Conservation (phyloP, 2,888 invertebrate genomes). For the Drosophila anceps region DNA sequence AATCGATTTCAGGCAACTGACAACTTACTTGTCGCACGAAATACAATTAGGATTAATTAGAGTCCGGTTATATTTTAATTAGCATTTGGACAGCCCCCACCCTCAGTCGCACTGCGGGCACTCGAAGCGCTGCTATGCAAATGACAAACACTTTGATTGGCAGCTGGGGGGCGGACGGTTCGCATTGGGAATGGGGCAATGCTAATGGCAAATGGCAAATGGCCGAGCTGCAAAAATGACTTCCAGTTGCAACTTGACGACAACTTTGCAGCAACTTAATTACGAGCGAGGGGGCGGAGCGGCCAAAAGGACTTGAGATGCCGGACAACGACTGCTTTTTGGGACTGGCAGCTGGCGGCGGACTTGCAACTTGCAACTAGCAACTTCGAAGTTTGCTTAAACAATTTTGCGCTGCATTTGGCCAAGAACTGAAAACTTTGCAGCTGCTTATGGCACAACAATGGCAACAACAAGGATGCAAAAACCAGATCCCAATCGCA, state of each 20-base stretch:
- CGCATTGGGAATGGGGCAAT: constrained; percentile 1
- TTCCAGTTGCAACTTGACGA: constrained; percentile 49
- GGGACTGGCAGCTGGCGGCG: constrained; percentile 38
- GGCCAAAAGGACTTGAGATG: neutral
- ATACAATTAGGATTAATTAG: constrained; percentile 78
- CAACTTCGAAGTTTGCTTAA: constrained; percentile 68
- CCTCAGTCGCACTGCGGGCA: neutral
- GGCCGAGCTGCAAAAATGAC: constrained; percentile 23
- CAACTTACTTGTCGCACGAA: constrained; percentile 47
- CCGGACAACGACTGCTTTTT: constrained; percentile 27
- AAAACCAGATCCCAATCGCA: constrained; percentile 29
- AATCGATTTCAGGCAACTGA: neutral
- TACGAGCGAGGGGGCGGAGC: constrained; percentile 26
- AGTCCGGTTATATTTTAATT: constrained; percentile 69
- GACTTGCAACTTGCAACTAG: constrained; percentile 39
- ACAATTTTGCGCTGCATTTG: constrained; percentile 63
- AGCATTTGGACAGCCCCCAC: constrained; percentile 31
- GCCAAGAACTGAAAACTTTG: constrained; percentile 52
- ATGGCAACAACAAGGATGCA: constrained; percentile 24
- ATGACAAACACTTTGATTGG: constrained; percentile 43
- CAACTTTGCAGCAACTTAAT: constrained; percentile 76
- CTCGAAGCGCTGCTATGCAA: constrained; percentile 18
- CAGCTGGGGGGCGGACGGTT: neutral
- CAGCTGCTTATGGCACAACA: constrained; percentile 30
- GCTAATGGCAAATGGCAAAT: constrained; percentile 18